phyloP scores from a whole-genome alignment of 2,888 invertebrate species.

The Noctua janthina region DNA sequence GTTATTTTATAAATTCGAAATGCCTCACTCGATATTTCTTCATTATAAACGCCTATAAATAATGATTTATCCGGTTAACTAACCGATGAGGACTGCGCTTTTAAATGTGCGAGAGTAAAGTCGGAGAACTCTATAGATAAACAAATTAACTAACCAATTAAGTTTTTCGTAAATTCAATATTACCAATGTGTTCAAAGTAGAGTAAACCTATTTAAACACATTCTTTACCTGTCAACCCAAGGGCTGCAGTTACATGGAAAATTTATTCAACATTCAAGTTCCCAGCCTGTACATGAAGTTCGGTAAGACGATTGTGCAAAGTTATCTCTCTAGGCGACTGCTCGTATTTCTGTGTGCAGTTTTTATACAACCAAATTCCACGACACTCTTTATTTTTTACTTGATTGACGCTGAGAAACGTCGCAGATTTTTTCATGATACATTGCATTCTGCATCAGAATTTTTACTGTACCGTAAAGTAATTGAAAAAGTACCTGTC shows the following conservation, averaged over 20 bases:
- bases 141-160: not conserved
- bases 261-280: not conserved
- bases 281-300: not conserved
- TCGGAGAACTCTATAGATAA: not conserved
- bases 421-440: too few relatives aligned
- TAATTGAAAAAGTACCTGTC: not conserved
- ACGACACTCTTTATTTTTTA: not conserved
- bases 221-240: not conserved
- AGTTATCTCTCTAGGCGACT: not conserved
- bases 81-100: not conserved
- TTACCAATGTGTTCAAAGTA: not conserved
- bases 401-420: not conserved
- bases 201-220: not conserved
- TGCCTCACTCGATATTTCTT: not conserved
- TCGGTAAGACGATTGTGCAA: not conserved
- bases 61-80: not conserved
- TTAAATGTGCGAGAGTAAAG: too few relatives aligned
- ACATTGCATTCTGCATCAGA: not conserved
- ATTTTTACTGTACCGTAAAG: too few relatives aligned
- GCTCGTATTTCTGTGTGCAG: not conserved
- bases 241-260: not conserved
- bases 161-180: not conserved
- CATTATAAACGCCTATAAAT: not conserved
- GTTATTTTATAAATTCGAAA: not conserved
- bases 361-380: not conserved